Evolutionary conservation across 2,113 vertebrate species (phyloP).

Genomic region (Cyphomyrus plagiostoma): DNA sequence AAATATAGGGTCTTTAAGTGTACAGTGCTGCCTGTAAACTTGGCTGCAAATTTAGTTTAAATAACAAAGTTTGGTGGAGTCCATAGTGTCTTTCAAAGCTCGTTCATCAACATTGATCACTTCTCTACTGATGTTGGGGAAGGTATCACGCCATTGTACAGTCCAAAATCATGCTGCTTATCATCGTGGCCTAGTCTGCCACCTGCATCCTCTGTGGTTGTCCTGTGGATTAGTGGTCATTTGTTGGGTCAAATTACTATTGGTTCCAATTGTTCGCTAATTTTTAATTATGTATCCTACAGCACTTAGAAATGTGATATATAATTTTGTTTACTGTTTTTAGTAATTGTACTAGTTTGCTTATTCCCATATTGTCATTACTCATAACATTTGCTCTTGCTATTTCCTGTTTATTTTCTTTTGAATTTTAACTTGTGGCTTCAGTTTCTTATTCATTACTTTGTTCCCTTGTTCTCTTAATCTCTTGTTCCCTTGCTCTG

Average conservation of each 20-base stretch:
- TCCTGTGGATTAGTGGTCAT: background rate
- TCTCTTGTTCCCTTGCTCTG: background rate
- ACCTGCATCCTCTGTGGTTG: background rate
- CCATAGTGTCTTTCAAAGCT: slow-evolving; percentile 7
- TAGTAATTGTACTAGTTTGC: background rate
- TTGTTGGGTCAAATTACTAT: background rate
- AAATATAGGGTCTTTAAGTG: background rate
- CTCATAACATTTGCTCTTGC: background rate
- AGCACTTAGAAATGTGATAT: background rate
- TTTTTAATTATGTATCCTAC: background rate
- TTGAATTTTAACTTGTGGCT: background rate
- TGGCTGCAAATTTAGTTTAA: background rate
- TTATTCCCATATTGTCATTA: background rate
- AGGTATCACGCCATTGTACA: background rate
- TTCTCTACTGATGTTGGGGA: background rate
- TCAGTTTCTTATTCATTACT: background rate
- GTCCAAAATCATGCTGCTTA: background rate
- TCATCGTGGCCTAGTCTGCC: background rate
- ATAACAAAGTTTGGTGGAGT: background rate
- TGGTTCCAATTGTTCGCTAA: background rate
- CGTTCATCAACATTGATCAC: background rate
- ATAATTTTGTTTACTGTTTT: background rate
- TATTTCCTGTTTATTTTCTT: background rate
- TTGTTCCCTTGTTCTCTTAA: background rate
- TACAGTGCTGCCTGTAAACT: background rate